These are phyloP conservation scores for Ceyx erithaca DNA, from an alignment of 2,797 vertebrate species.

Conservation along the genomic window DNA sequence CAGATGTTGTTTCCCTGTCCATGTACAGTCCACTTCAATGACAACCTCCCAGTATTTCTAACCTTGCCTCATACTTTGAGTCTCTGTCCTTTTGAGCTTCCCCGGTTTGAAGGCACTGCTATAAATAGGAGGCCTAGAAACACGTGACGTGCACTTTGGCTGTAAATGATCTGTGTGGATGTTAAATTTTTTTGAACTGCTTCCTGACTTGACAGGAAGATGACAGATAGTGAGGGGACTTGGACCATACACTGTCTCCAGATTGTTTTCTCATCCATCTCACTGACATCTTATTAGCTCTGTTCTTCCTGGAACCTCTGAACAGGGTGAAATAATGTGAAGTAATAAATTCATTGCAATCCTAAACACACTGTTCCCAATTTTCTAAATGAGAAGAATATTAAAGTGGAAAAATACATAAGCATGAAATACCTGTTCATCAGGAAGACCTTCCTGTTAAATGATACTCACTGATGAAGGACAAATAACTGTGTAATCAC, in stretches of 20 bases:
- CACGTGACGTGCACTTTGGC: fast-evolving
- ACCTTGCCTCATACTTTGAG: neutral
- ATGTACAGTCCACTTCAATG: neutral
- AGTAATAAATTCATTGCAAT: neutral
- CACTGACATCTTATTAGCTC: neutral
- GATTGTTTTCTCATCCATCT: neutral
- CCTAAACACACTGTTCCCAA: neutral
- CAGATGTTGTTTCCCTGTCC: neutral
- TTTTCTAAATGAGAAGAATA: neutral
- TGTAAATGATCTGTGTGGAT: neutral
- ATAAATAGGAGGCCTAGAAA: neutral
- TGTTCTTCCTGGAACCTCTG: neutral
- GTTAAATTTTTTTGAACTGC: neutral
- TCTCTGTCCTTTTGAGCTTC: neutral
- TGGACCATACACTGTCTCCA: neutral
- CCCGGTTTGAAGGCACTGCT: neutral
- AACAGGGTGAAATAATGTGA: neutral
- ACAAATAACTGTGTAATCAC: neutral
- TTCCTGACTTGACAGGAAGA: neutral
- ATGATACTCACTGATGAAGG: neutral
- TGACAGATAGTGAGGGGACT: neutral
- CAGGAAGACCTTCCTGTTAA: neutral
- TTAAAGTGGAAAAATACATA: neutral
- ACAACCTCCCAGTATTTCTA: neutral
- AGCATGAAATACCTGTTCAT: neutral